phyloP scores from a whole-genome alignment of 1,140 invertebrate species.

The Papilio machaon region DNA sequence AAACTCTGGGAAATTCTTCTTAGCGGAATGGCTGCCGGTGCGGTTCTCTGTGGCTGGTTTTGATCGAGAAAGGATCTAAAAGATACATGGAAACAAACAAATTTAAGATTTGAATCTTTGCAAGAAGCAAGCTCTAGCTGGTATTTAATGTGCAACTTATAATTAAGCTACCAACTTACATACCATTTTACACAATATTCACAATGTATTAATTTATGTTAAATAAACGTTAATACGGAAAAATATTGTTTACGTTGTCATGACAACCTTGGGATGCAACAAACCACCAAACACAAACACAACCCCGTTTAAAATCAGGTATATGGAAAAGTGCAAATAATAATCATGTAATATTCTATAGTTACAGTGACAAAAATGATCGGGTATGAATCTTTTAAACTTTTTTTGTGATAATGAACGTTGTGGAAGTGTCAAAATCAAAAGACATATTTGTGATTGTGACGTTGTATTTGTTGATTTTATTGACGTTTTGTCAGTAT shows the following conservation, averaged over 20 bases:
- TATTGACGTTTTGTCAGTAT: neutral
- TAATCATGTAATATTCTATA: too few relatives aligned
- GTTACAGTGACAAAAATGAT: too few relatives aligned
- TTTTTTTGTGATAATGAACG: neutral
- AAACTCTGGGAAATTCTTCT: conserved; percentile 87
- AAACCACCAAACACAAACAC: neutral
- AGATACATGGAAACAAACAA: neutral
- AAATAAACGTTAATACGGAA: neutral
- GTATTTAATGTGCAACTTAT: neutral
- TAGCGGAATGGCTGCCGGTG: conserved; percentile 74
- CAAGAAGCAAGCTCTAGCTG: too few relatives aligned
- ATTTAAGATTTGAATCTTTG: too few relatives aligned
- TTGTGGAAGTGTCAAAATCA: neutral
- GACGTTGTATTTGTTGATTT: neutral
- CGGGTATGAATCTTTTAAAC: too few relatives aligned
- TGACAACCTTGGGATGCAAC: neutral
- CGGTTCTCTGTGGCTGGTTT: conserved; percentile 84
- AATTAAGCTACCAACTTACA: neutral
- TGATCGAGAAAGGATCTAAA: conserved; percentile 87
- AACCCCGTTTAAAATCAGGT: neutral
- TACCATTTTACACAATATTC: neutral
- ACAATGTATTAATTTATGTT: neutral
- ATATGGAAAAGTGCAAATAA: neutral
- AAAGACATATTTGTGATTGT: neutral
- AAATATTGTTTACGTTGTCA: neutral